Evolutionary conservation across 2,113 vertebrate species (phyloP).

Genomic region (Aptenodytes patagonicus): DNA sequence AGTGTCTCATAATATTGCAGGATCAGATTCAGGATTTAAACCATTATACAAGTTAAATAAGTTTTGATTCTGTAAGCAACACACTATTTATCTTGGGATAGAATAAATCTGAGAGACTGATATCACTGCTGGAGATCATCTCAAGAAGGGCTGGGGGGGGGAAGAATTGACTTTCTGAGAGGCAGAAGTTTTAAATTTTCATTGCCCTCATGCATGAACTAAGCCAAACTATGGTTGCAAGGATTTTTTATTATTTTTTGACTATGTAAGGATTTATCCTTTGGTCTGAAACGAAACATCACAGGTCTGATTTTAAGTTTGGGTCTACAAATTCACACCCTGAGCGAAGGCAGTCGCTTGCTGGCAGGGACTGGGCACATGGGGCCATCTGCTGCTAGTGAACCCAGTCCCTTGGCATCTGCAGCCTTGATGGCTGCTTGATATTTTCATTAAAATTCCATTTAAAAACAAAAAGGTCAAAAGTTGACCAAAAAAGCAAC

Average conservation of each 20-base stretch:
- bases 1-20: background rate
- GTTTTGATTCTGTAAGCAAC: conserved; percentile 43
- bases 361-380: background rate
- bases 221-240: background rate
- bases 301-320: background rate
- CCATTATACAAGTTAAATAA: conserved; percentile 19
- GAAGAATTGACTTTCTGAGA: background rate
- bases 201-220: background rate
- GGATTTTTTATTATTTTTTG: background rate
- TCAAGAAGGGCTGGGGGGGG: background rate
- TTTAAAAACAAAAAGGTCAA: conserved; percentile 35
- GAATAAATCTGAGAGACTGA: conserved; percentile 33
- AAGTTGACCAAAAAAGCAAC: background rate
- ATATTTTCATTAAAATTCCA: conserved; percentile 2
- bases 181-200: background rate
- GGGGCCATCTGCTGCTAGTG: background rate
- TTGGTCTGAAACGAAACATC: background rate
- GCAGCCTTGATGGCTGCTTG: background rate
- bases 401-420: background rate
- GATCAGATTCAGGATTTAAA: conserved; percentile 29
- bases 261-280: background rate
- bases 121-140: background rate
- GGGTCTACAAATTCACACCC: background rate
- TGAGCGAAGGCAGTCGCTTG: background rate
- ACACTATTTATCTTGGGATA: conserved; percentile 52